These are phyloP conservation scores for Mythimna albipuncta DNA, from an alignment of 2,888 invertebrate species.

Conservation along the genomic window DNA sequence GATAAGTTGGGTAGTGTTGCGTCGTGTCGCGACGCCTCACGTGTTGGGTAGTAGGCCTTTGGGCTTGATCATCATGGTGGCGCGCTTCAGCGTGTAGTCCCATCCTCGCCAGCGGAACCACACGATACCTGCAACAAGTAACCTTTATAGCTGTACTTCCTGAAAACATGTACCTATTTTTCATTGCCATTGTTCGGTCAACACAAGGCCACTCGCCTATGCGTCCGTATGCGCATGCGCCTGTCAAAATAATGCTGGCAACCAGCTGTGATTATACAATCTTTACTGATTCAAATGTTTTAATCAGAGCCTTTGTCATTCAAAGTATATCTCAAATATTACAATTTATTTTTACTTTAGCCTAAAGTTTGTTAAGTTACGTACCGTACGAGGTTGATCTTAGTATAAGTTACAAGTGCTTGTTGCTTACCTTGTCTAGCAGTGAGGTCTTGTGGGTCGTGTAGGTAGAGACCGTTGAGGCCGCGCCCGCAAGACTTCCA, in stretches of 20 bases:
- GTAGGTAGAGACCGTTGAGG: constrained; percentile 96
- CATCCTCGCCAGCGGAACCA: constrained; percentile 99
- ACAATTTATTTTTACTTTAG: neutral
- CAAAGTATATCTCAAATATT: neutral
- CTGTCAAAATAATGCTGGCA: constrained; percentile 24
- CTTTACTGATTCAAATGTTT: too few relatives aligned
- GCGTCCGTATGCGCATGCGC: constrained; percentile 1
- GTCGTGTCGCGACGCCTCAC: constrained; percentile 73
- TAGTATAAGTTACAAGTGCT: neutral
- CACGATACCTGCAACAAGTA: constrained; percentile 93
- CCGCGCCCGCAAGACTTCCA: constrained; percentile 98
- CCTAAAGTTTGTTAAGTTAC: neutral
- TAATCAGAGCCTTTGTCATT: neutral
- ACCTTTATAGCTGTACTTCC: constrained; percentile 1
- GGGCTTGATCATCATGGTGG: constrained; percentile 98
- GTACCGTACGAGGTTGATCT: neutral
- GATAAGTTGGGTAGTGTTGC: constrained; percentile 63
- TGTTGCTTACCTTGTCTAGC: constrained; percentile 94
- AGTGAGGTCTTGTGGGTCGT: constrained; percentile 97
- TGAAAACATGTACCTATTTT: neutral
- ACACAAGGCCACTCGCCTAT: too few relatives aligned
- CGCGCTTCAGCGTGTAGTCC: constrained; percentile 97
- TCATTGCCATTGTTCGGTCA: neutral
- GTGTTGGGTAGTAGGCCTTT: constrained; percentile 91
- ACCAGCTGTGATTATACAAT: neutral